These are phyloP conservation scores for Origma solitaria DNA, from an alignment of 2,113 vertebrate species.

Conservation along the genomic window DNA sequence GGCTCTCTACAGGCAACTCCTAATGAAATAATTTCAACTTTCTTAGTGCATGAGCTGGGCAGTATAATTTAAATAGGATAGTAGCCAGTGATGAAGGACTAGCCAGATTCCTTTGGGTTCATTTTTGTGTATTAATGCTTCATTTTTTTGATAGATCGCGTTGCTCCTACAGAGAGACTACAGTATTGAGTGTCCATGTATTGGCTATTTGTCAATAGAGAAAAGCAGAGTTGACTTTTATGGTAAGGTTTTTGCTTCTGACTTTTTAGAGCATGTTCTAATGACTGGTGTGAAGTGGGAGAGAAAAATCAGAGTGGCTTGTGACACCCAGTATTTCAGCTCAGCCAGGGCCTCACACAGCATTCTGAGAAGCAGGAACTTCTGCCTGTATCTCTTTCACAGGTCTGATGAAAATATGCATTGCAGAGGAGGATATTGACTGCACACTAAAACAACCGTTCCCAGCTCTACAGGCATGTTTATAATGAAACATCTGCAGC, in stretches of 20 bases:
- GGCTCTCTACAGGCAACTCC: neutral
- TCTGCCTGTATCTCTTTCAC: neutral
- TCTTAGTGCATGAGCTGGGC: neutral
- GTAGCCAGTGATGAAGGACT: neutral
- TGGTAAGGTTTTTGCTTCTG: neutral
- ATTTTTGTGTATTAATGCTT: neutral
- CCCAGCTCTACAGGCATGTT: neutral
- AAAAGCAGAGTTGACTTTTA: neutral
- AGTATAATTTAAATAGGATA: neutral
- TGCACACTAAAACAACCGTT: neutral
- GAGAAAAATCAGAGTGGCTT: neutral
- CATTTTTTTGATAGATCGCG: neutral
- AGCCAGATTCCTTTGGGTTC: neutral
- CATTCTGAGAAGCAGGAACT: neutral
- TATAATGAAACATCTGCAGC: conserved; percentile 1
- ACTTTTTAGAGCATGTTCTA: neutral
- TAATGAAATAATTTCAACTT: neutral
- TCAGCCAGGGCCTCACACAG: neutral
- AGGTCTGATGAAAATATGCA: neutral
- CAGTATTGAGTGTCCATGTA: neutral
- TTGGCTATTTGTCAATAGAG: neutral
- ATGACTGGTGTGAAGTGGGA: neutral
- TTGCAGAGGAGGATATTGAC: neutral
- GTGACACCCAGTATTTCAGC: neutral
- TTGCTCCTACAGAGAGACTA: neutral